Evolutionary conservation across 2,797 vertebrate species (phyloP), one percentile per base, ranked within the genome.

Genomic region (Enteromius viviparus): DNA sequence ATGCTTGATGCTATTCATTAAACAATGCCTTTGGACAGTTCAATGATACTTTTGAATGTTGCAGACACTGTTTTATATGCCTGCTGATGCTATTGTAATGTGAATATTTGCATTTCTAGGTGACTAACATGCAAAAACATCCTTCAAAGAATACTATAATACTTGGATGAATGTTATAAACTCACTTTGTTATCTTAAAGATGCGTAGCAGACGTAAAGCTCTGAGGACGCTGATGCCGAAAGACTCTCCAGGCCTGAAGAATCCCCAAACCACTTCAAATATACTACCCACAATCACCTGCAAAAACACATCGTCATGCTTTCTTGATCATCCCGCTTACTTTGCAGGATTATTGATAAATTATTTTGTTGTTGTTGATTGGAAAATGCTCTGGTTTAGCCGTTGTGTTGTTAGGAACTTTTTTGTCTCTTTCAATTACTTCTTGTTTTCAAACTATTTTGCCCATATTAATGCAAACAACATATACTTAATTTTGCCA

Each of bases 281-380:
- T 91, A 99, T 99, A 90, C 98, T 99, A 87, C 98, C 98, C 15
- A 99, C 94, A 4, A 98, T 99, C 81, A 99, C 98, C 98, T 99
- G 91, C 66, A 86, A 84, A 90, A 68, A 45, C 32, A n/a, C 26
- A 37, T 2, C 26, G 49, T 47, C 15, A 23, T 9, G 55, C 12
- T 34, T 26, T 32, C 4, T 49, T 51, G 6, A 49, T 64, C 17
- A 21, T 29, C 37, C 15, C 4, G 23, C 2, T 40, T 15, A 0
- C 3, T 4, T 29, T 1, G 15, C 23, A 74, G 32, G 29, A 34
- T 8, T 21, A 17, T 17, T 4, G 4, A 42, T 42, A 15, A 15
- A 5, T 17, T 49, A 14, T 47, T 47, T 15, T 47, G 7, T 53
- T 21, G 21, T 5, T 15, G 21, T 32, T n/a, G 2, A 74, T 11